These are phyloP conservation scores for Arizona elegans DNA, from an alignment of 2,113 vertebrate genomes.

Conservation along the genomic window DNA sequence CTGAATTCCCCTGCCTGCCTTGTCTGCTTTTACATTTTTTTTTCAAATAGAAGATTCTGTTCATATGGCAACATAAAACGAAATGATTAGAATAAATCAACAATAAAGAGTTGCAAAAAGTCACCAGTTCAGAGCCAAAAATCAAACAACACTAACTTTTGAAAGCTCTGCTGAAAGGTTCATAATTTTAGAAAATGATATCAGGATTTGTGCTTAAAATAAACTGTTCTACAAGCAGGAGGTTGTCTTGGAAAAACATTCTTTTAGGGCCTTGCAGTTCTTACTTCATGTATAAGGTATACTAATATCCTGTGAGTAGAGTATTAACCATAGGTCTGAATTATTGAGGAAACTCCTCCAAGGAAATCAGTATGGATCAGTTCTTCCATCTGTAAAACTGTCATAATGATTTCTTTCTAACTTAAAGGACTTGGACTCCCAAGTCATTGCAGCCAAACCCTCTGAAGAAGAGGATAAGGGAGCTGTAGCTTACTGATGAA, in stretches of 20 bases:
- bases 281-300: neutral
- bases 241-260: neutral
- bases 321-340: neutral
- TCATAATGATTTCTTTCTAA: neutral
- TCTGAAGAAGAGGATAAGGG: neutral
- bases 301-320: neutral
- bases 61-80: neutral
- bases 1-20: neutral
- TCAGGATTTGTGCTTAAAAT: neutral
- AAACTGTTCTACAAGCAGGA: neutral
- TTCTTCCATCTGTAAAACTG: neutral
- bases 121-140: neutral
- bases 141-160: neutral
- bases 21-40: neutral
- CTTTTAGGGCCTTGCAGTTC: neutral
- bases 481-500: neutral
- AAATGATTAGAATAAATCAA: neutral
- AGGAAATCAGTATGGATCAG: neutral
- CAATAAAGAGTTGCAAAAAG: neutral
- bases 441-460: neutral
- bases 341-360: neutral
- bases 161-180: neutral
- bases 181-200: neutral
- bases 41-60: neutral
- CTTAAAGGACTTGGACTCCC: neutral